Evolutionary conservation across 1,140 invertebrate species (phyloP), one percentile per base, ranked within the genome.

Genomic region (Bemisia tabaci): DNA sequence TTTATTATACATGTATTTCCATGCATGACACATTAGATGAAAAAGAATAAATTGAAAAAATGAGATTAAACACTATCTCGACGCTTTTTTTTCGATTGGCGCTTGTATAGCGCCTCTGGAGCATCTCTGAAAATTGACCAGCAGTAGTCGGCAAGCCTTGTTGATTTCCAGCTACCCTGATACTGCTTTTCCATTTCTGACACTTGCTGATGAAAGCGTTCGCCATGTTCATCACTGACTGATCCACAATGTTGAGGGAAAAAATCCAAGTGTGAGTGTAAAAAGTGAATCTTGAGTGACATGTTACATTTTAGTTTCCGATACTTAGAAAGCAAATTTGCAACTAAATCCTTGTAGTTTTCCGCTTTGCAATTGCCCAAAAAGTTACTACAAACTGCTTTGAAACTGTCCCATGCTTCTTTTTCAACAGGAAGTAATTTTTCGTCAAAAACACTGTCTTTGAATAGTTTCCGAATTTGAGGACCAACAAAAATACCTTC

Each of bases 231-330:
- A 66, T 78, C 73, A 22, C 71, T 73, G 66, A 73, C 73, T 0
- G 67, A 72, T 60, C 72, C 74, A 60, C 75, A 68, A 65, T 77
- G 77, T 26, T 75, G 60, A 69, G 73, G 71, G 68, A 75, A 77
- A 69, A 68, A 48, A 70, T 77, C 72, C n/a, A 77, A 69, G 67
- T 78, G 75, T 70, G 72, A 68, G 73, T 75, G 73, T 59, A 78
- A 68, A 71, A 76, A 73, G 67, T 77, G 73, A 11, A 76, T 26
- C 68, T 48, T 11, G 2, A 23, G 39, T 24, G 26, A 63, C 62
- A 63, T 63, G 21, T 63, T 27, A 21, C 25, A 63, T 26, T 21
- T 21, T 27, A 63, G 26, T 22, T n/a, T 12, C 2, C 24, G n/a
- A 62, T 63, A 63, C 26, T 24, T 12, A 17, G 24, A 26, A 17